Base-by-base conservation (phyloP, 2,888 invertebrate genomes). In the Boloria selene region DNA sequence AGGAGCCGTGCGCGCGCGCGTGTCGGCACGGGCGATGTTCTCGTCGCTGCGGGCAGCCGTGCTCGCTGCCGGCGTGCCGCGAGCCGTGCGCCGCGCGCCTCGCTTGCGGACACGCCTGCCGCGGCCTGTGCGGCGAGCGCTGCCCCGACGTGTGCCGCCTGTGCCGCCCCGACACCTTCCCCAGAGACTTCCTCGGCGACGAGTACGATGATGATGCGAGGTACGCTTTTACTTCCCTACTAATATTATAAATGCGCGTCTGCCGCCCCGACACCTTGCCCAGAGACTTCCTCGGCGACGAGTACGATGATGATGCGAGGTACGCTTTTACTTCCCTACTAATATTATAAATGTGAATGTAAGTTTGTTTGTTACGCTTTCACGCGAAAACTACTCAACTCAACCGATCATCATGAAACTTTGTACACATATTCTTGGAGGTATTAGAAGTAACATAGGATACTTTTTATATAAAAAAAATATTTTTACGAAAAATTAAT, bases 121-220 rank as follows among this genome's bases (percentile, higher is more conserved):
- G 94, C 77, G 95, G 96, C 14, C 91, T 95, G 60, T 96, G 96
- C 85, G 95, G 95, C n/a, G 96, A 96, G 81, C 90, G 89, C 13
- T 96, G 95, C 80, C 95, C 95, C 16, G 81, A 81, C 44, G 75
- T 93, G 61, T 96, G 96, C 84, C 82, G 88, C 31, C 56, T 78
- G 16, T 96, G 96, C 84, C 74, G 93, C 68, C 85, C 88, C n/a
- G 92, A 91, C 10, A 74, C 84, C 68, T 88, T 93, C 77, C 90
- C 90, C 47, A 80, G 74, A 0, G 87, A 83, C 75, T 86, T 89
- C 76, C 75, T 86, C 50, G 88, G 85, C 16, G 83, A 88, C 65
- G 74, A 76, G 4, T 82, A 79, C 68, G 93, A 93, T 7, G 88
- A 90, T 2, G 90, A 93, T 71, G 93, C 93, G 54, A 87, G 82